Conservation (phyloP, 2,113 vertebrate species). For the Empidonax traillii region DNA sequence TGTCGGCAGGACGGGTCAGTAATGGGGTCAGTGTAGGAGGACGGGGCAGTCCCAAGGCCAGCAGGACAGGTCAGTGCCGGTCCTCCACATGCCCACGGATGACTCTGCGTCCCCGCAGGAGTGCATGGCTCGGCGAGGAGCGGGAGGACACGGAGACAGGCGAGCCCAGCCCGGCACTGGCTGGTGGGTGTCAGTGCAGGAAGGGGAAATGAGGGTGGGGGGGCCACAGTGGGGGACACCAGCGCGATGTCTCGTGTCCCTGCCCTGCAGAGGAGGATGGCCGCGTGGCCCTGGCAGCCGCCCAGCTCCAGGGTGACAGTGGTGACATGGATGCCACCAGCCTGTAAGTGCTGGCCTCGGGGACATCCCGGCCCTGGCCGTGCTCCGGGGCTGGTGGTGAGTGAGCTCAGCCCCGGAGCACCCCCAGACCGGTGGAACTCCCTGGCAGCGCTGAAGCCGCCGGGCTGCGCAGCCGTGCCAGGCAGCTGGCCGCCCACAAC, state of each 20-base stretch:
- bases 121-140: neutral
- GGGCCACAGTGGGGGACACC: neutral
- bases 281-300: accelerated
- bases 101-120: accelerated
- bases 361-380: neutral
- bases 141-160: accelerated
- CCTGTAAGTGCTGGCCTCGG: accelerated
- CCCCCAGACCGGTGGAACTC: accelerated
- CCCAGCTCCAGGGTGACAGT: neutral
- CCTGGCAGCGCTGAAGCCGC: neutral
- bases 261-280: accelerated
- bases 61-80: accelerated
- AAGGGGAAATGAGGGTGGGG: neutral
- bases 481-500: neutral
- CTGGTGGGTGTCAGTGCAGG: neutral
- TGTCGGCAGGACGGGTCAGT: neutral
- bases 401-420: neutral
- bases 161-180: accelerated
- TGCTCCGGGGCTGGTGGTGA: neutral
- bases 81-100: accelerated
- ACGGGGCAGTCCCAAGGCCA: neutral
- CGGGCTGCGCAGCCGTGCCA: neutral
- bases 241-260: no score
- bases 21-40: neutral
- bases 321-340: accelerated